A percentile compares a stretch with the other conserved stretches of the same genome.
Evolutionary conservation across 2,888 invertebrate genomes (phyloP).

Genomic region (Byasa hedistus): DNA sequence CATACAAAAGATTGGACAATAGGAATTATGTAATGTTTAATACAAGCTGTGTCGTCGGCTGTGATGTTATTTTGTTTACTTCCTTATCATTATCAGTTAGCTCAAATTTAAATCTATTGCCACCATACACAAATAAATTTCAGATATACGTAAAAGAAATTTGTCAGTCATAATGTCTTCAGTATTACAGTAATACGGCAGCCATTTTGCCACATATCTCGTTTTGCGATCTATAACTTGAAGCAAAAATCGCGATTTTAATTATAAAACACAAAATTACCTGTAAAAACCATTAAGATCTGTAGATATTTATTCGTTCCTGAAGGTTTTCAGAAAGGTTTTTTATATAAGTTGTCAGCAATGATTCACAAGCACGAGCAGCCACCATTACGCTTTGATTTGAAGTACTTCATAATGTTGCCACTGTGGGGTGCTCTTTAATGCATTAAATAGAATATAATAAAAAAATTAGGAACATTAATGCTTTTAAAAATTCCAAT

Average conservation of each 20-base stretch:
- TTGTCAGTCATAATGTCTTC: conserved; percentile 7
- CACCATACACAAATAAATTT: conserved; percentile 44
- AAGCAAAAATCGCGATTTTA: conserved; percentile 36
- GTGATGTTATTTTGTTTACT: conserved; percentile 40
- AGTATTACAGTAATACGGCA: conserved; percentile 31
- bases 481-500: neutral
- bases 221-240: conserved; percentile 13
- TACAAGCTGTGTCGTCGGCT: no score
- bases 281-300: conserved; percentile 42
- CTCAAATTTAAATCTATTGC: conserved; percentile 45
- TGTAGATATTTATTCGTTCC: conserved; percentile 49
- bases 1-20: neutral
- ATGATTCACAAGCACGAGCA: conserved; percentile 62
- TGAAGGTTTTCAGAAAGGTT: conserved; percentile 62
- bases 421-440: conserved; percentile 21
- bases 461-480: neutral
- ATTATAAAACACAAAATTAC: conserved; percentile 41
- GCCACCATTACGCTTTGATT: conserved; percentile 71
- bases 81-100: conserved; percentile 39
- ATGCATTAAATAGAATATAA: neutral
- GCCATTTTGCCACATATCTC: conserved; percentile 41
- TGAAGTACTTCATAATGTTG: conserved; percentile 34
- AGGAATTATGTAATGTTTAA: conserved; percentile 22
- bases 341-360: conserved; percentile 75
- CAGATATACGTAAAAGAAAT: conserved; percentile 17